Evolutionary conservation across 2,888 invertebrate species (phyloP), one percentile per base, ranked within the genome.

Genomic region (Brachycybe producta): DNA sequence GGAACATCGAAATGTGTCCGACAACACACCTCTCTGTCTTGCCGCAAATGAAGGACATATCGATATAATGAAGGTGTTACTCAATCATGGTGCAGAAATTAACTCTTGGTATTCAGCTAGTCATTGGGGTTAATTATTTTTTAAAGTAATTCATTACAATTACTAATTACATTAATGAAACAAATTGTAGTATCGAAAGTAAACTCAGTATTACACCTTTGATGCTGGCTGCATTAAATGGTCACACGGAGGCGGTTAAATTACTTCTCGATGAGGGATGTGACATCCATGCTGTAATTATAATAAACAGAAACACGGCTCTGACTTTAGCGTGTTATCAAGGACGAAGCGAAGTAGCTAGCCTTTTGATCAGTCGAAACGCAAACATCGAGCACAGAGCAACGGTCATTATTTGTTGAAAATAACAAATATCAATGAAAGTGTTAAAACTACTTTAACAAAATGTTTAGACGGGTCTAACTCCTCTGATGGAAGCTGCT

Each of bases 151-250:
- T 32, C 11, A 48, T 39, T 2, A 1, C 19, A 51, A 23, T n/a
- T 34, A 51, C 28, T 3, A 43, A 3, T 2, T 24, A n/a, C 21
- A 48, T 35, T 47, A 5, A 11, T 42, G 57, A 58, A 19, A 23
- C 7, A n/a, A n/a, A n/a, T n/a, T n/a, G 24, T 42, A 79, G 91
- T 57, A 91, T 90, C 45, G 94, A 94, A 42, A 91, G 91, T 57
- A 95, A 97, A 71, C 74, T 97, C 51, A 97, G 98, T 58, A 98
- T 98, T 62, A 95, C 95, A 1, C 98, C 98, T 3, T 75, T 99
- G 49, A 99, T 98, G 98, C 70, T 98, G 64, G 95, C 97, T 17
- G 92, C 97, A 23, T 97, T 98, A 97, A 98, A 98, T 73, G 97
- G 97, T 0, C 90, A 91, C 64, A 82, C 84, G 43, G 86, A 88